These are phyloP conservation scores for Kryptolebias marmoratus DNA, from an alignment of 2,113 vertebrate genomes.

Conservation along the genomic window DNA sequence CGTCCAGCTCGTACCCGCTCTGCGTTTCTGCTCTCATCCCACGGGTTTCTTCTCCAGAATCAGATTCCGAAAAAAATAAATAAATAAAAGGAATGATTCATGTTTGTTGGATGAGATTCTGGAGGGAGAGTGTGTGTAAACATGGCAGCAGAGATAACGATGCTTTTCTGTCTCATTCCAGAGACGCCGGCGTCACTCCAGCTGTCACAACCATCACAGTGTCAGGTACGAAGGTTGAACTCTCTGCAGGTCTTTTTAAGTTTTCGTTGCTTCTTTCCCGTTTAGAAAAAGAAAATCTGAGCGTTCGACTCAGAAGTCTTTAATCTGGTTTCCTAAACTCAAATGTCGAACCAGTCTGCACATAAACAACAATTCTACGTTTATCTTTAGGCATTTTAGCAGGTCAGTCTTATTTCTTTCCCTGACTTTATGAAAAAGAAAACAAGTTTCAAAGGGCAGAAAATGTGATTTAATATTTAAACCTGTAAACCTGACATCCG, in stretches of 20 bases:
- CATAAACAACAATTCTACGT: too few relatives aligned
- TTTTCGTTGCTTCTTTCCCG: too few relatives aligned
- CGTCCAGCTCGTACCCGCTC: conserved; percentile 1
- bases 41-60: conserved; percentile 30
- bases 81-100: conserved; percentile 46
- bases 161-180: conserved; percentile 73
- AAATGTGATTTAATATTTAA: too few relatives aligned
- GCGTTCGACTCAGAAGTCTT: too few relatives aligned
- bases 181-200: conserved; percentile 93
- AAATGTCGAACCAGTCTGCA: too few relatives aligned
- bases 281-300: too few relatives aligned
- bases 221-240: conserved; percentile 83
- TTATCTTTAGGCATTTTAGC: too few relatives aligned
- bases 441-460: too few relatives aligned
- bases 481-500: too few relatives aligned
- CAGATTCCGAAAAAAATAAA: conserved; percentile 7
- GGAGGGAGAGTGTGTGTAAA: conserved; percentile 20
- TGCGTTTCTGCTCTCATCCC: background rate
- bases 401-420: too few relatives aligned
- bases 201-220: conserved; percentile 87
- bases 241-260: background rate
- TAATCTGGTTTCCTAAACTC: too few relatives aligned
- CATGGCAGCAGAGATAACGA: conserved; percentile 34
- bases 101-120: conserved; percentile 45
- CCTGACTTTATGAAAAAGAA: too few relatives aligned